Base-by-base conservation (phyloP, 2,113 vertebrate species). In the Anarrhichthys ocellatus region DNA sequence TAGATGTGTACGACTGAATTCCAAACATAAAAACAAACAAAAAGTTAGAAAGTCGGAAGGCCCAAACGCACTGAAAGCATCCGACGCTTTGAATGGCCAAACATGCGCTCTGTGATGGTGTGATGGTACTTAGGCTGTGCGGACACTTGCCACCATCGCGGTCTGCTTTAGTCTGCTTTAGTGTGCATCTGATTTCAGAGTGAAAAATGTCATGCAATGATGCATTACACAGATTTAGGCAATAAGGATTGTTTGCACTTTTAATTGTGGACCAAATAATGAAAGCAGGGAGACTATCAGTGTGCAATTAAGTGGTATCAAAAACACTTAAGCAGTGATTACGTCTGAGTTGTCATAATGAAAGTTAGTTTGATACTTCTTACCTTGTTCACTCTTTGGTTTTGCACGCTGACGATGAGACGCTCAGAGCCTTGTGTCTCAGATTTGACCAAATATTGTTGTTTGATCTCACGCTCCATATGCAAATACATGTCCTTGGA, bases 401-500 rank as follows among this genome's bases (percentile, higher is more conserved):
- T 20, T 46, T 66, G 36, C 56, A 66, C 46, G 34, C 40, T 34
- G 72, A 85, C 18, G 36, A 66, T 36, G 50, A 74, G 65, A 87
- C 14, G 32, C 29, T 76, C 11, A 29, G 17, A 75, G 62, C 56
- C 40, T 22, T 6, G 15, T 15, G 50, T 62, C 62, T 85, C 48
- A 69, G 36, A 84, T 85, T 81, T 69, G 27, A 84, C 77, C 38
- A 81, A 78, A 80, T 65, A 76, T 76, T 80, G 58, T 27, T 40
- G 46, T 88, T 89, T 88, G 81, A 87, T 74, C 72, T 81, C 46
- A 78, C 38, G 73, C 63, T 63, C 54, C 62, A 52, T 67, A 88
- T 89, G 84, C 70, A 88, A 91, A 91, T 88, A 7, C n/a, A 61
- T 54, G 75, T 82, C 86, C 80, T 17, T 76, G 58, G 86, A 81